These are phyloP conservation scores for Mus pahari DNA, from an alignment of 2,113 vertebrate genomes.

Conservation along the genomic window DNA sequence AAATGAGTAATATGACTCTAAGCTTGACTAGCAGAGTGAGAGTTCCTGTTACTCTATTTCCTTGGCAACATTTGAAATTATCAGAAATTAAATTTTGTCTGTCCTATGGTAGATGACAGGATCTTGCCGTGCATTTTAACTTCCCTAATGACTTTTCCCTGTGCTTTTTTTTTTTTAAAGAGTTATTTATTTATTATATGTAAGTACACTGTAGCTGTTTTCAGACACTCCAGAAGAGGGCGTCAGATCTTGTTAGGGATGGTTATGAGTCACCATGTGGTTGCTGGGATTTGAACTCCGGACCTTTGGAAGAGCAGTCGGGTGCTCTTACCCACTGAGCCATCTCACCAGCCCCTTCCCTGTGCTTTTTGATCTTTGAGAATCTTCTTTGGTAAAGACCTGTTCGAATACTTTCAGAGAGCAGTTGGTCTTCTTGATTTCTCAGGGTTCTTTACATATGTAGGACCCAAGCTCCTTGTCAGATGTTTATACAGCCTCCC, in stretches of 20 bases:
- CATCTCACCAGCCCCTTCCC: no score
- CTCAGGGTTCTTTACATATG: neutral
- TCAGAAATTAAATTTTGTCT: neutral
- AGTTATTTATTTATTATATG: no score
- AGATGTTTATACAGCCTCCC: neutral
- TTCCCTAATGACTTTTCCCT: neutral
- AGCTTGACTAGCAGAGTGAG: neutral
- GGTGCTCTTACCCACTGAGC: no score
- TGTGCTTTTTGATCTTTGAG: neutral
- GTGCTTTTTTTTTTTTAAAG: no score
- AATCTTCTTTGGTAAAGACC: neutral
- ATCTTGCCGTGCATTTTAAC: neutral
- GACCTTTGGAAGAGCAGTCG: no score
- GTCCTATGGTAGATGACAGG: neutral
- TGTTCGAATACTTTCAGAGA: neutral
- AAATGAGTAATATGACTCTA: no score
- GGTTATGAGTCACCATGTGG: no score
- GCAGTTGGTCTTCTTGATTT: neutral
- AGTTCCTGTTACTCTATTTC: neutral
- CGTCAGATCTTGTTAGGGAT: no score
- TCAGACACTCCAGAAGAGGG: no score
- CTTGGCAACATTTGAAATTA: neutral
- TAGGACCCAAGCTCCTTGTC: neutral
- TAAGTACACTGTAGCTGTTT: no score
- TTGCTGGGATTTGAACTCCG: no score